phyloP scores from a whole-genome alignment of 2,888 invertebrate genomes.

The Calliopum simillimum region DNA sequence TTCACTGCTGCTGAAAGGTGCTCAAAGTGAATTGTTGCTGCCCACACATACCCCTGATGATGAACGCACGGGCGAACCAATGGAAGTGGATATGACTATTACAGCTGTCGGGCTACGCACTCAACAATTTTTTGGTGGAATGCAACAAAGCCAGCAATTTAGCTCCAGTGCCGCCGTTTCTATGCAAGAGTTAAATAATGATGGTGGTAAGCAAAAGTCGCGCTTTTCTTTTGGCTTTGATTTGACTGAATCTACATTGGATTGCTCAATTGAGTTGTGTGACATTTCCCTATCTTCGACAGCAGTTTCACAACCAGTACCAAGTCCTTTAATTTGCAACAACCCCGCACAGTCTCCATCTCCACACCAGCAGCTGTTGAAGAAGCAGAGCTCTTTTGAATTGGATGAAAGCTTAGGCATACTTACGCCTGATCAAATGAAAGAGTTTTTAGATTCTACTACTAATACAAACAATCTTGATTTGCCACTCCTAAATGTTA shows the following conservation, averaged over 20 bases:
- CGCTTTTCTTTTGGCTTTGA: conserved; percentile 66
- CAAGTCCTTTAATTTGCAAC: conserved; percentile 30
- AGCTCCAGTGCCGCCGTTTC: conserved; percentile 39
- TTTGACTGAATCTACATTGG: conserved; percentile 63
- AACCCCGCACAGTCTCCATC: conserved; percentile 40
- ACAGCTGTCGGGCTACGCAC: conserved; percentile 40
- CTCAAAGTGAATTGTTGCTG: conserved; percentile 57
- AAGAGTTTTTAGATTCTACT: conserved; percentile 75
- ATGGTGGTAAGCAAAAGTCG: conserved; percentile 43
- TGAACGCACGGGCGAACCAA: conserved; percentile 46
- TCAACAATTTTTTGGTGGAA: conserved; percentile 40
- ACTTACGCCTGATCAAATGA: conserved; percentile 90
- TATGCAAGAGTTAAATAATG: conserved; percentile 53
- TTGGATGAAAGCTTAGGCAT: conserved; percentile 87
- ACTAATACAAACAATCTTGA: conserved; percentile 70
- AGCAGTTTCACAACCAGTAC: conserved; percentile 49
- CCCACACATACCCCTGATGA: conserved; percentile 60
- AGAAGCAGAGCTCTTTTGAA: conserved; percentile 84
- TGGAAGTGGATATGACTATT: conserved; percentile 54
- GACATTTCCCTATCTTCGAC: conserved; percentile 63
- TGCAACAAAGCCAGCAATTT: conserved; percentile 40
- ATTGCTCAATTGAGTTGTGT: conserved; percentile 66
- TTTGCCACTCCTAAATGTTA: conserved; percentile 66
- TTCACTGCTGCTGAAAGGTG: conserved; percentile 50
- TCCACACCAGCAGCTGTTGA: conserved; percentile 52